These are phyloP conservation scores for Saturnia japonica DNA, from an alignment of 2,888 invertebrate genomes.

Conservation along the genomic window DNA sequence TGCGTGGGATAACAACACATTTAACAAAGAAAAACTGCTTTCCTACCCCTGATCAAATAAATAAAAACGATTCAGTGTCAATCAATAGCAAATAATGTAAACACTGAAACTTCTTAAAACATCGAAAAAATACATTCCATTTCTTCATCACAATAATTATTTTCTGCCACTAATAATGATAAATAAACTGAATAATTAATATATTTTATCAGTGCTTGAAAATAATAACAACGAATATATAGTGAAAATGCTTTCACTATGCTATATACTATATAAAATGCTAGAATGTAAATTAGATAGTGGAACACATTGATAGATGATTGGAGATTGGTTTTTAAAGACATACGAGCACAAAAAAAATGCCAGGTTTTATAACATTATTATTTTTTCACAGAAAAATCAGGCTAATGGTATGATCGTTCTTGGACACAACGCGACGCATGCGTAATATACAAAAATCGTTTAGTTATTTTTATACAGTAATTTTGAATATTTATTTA, in stretches of 20 bases:
- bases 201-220: neutral
- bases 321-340: neutral
- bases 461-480: neutral
- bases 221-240: neutral
- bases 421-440: neutral
- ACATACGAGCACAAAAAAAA: neutral
- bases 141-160: neutral
- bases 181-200: neutral
- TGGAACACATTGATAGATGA: neutral
- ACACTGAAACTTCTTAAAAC: neutral
- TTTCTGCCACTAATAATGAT: neutral
- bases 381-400: neutral
- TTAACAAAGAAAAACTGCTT: neutral
- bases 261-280: too few species aligned
- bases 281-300: too few species aligned
- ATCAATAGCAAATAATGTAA: neutral
- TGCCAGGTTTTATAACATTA: neutral
- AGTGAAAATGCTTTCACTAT: neutral
- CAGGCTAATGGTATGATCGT: neutral
- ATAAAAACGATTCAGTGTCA: neutral
- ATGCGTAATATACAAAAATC: neutral
- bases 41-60: neutral
- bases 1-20: neutral
- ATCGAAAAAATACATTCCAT: neutral
- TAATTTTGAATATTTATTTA: neutral